Percentiles rank a stretch among this genome's conserved stretches.
These are phyloP conservation scores for Macrosoma leucophasiata DNA, from an alignment of 2,888 invertebrate genomes.

Conservation along the genomic window DNA sequence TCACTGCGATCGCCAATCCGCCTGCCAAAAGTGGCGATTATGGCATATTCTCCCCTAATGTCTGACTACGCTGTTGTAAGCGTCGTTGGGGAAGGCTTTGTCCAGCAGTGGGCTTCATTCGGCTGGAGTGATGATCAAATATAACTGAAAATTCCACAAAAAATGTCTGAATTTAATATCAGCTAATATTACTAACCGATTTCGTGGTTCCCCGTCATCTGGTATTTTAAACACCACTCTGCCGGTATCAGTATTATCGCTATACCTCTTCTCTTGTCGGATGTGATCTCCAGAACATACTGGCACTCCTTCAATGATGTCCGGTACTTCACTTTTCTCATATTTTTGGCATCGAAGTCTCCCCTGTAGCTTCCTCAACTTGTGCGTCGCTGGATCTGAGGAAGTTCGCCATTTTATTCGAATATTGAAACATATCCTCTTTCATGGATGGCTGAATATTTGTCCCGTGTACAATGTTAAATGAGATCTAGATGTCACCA, in stretches of 20 bases:
- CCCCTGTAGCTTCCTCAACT: slow-evolving; percentile 52
- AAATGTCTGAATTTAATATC: too few species aligned
- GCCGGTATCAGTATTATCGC: slow-evolving; percentile 36
- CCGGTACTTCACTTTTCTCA: slow-evolving; percentile 69
- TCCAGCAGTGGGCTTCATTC: too few species aligned
- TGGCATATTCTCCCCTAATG: too few species aligned
- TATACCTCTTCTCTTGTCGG: slow-evolving; percentile 43
- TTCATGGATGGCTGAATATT: background rate
- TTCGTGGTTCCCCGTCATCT: slow-evolving; percentile 47
- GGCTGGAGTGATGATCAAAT: too few species aligned
- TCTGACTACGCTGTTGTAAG: too few species aligned
- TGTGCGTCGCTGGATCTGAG: slow-evolving; percentile 55
- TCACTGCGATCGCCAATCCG: too few species aligned
- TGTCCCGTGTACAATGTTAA: slow-evolving; percentile 10
- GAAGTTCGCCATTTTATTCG: slow-evolving; percentile 57
- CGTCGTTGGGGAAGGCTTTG: too few species aligned
- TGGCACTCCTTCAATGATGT: slow-evolving; percentile 71
- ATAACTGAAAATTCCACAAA: too few species aligned
- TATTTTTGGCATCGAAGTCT: slow-evolving; percentile 59
- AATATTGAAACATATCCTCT: slow-evolving; percentile 16
- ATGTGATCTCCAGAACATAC: slow-evolving; percentile 59
- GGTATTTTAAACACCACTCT: slow-evolving; percentile 57
- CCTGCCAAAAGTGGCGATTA: too few species aligned
- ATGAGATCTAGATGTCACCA: slow-evolving; percentile 17
- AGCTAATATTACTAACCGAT: slow-evolving; percentile 41